phyloP scores from a whole-genome alignment of 2,797 vertebrate species.

The Petrocephalus schoutedeni region DNA sequence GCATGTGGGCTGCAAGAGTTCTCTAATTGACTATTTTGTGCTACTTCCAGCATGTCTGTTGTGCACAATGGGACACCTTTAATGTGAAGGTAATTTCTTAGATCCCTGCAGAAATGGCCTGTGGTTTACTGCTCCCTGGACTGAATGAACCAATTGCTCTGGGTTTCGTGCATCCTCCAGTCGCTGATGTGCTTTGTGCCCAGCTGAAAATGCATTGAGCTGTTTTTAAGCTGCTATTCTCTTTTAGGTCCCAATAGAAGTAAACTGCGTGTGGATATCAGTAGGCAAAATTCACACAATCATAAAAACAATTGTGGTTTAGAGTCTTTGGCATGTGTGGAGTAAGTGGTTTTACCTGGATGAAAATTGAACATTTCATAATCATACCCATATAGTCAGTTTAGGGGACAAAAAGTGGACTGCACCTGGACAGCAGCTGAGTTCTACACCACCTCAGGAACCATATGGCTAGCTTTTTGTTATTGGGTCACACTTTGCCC shows the following conservation, averaged over 20 bases:
- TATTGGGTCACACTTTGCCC: slow-evolving; percentile 16
- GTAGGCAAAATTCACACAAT: background rate
- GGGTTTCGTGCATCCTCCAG: background rate
- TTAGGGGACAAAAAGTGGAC: background rate
- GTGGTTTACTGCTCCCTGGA: background rate
- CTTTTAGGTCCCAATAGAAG: background rate
- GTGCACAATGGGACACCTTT: background rate
- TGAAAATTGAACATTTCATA: background rate
- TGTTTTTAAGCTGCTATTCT: background rate
- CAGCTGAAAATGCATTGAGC: background rate
- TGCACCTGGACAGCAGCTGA: background rate
- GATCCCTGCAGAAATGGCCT: slow-evolving; percentile 16
- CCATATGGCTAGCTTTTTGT: background rate
- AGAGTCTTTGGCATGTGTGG: background rate
- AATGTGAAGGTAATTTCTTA: slow-evolving; percentile 11
- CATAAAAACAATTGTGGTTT: background rate
- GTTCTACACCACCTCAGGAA: background rate
- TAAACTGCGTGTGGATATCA: background rate
- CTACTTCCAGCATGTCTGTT: background rate
- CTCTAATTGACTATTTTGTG: slow-evolving; percentile 25
- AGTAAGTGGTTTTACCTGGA: background rate
- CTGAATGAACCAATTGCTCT: background rate
- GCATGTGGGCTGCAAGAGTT: background rate
- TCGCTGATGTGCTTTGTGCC: background rate
- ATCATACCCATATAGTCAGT: background rate